These are phyloP conservation scores for Tolmerus cingulatus DNA, from an alignment of 2,888 invertebrate genomes.

Conservation along the genomic window DNA sequence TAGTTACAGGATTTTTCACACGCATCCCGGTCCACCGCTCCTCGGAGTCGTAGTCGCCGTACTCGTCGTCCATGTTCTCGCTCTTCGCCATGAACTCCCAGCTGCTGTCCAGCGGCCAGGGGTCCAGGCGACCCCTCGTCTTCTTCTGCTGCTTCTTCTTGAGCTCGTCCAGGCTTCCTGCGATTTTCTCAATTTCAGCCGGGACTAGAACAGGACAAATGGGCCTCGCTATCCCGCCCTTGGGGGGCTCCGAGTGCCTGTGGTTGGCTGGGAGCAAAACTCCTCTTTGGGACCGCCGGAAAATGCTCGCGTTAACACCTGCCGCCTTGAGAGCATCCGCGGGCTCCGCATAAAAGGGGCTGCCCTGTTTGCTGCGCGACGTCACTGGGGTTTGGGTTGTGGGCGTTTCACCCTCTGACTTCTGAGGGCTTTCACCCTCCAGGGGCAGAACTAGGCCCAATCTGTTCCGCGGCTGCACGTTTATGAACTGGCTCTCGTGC, in stretches of 20 bases:
- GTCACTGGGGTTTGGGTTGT: conserved; percentile 57
- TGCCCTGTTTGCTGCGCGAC: conserved; percentile 72
- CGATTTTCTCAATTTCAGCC: conserved; percentile 61
- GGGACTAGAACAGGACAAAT: conserved; percentile 73
- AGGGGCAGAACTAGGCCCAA: conserved; percentile 57
- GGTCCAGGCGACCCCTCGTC: conserved; percentile 63
- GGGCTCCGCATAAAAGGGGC: conserved; percentile 90
- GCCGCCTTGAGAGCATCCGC: conserved; percentile 78
- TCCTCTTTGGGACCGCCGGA: conserved; percentile 60
- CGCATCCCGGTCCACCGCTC: conserved; percentile 56
- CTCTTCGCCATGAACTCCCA: conserved; percentile 86
- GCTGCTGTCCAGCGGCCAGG: conserved; percentile 88
- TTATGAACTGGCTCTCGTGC: conserved; percentile 36
- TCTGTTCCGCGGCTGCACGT: conserved; percentile 55
- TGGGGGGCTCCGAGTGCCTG: conserved; percentile 71
- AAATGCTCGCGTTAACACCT: conserved; percentile 58
- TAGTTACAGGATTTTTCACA: conserved; percentile 49
- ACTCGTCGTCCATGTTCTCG: conserved; percentile 53
- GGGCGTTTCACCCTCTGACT: conserved; percentile 58
- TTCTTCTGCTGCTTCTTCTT: conserved; percentile 65
- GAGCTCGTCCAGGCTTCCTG: conserved; percentile 62
- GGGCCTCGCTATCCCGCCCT: conserved; percentile 56
- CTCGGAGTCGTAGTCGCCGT: conserved; percentile 59
- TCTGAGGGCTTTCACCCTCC: conserved; percentile 54
- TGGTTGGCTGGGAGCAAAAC: conserved; percentile 64